Percentiles rank a stretch among this genome's conserved stretches.
phyloP scores from a whole-genome alignment of 2,113 vertebrate genomes.

The Neogale vison region DNA sequence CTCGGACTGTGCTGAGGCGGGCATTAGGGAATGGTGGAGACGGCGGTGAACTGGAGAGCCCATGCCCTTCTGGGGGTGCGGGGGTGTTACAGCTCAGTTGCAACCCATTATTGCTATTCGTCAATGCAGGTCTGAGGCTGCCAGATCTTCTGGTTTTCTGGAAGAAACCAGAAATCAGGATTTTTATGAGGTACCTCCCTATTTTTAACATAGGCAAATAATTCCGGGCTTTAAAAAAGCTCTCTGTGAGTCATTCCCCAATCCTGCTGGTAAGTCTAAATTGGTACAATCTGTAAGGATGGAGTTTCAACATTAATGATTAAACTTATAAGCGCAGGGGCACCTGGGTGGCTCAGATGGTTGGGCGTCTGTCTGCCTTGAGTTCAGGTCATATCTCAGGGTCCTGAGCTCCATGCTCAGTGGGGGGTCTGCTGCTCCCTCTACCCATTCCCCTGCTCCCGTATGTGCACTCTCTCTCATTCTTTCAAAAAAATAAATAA shows the following conservation, averaged over 20 bases:
- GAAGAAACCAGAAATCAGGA: neutral
- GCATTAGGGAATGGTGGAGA: neutral
- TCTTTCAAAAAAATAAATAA: too few species aligned
- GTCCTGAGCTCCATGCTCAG: neutral
- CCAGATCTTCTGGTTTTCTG: neutral
- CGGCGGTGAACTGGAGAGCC: neutral
- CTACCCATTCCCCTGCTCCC: neutral
- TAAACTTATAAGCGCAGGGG: neutral
- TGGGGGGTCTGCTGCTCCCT: neutral
- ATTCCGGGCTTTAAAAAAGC: slow-evolving; percentile 1
- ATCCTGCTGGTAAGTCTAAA: neutral
- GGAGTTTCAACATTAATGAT: neutral
- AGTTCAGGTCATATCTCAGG: neutral
- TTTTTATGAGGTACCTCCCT: neutral
- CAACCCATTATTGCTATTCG: neutral
- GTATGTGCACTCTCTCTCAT: too few species aligned
- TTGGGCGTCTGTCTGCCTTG: neutral
- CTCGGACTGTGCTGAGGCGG: too few species aligned
- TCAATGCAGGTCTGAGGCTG: neutral
- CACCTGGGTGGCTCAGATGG: neutral
- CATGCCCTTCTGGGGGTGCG: neutral
- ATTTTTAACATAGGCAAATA: neutral
- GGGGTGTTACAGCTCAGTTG: neutral
- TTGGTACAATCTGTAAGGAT: neutral
- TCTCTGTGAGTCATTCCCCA: neutral